Conservation (phyloP, 2,797 vertebrate species). For the Leptodactylus fallax region DNA sequence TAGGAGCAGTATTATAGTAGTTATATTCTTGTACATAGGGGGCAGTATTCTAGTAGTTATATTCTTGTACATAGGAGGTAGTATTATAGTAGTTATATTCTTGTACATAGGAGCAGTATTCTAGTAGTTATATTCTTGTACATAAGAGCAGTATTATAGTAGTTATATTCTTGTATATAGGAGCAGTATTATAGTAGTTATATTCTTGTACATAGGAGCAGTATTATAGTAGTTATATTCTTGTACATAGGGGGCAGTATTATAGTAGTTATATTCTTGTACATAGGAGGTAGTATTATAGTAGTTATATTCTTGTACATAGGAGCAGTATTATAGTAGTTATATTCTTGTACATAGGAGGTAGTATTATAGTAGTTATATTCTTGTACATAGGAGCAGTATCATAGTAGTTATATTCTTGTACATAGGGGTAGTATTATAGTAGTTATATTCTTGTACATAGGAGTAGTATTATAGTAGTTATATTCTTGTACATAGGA, state of each 20-base stretch:
- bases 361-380: conserved; percentile 6
- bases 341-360: not conserved
- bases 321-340: not conserved
- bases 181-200: conserved; percentile 11
- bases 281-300: not conserved
- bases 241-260: too few species aligned
- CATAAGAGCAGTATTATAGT: not conserved
- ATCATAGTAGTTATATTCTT: too few species aligned
- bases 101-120: not conserved
- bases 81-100: conserved; percentile 22
- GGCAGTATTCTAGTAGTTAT: too few species aligned
- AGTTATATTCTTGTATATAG: conserved; percentile 1
- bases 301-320: not conserved
- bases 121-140: conserved; percentile 14
- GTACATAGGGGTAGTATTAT: too few species aligned
- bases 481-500: too few species aligned
- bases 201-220: not conserved
- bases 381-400: not conserved
- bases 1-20: conserved; percentile 6
- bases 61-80: not conserved
- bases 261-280: conserved; percentile 2
- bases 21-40: too few species aligned
- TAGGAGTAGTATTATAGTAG: too few species aligned
- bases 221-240: not conserved
- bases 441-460: too few species aligned